These are phyloP conservation scores for Drosophila limbata DNA, from an alignment of 2,888 invertebrate genomes.

Conservation along the genomic window DNA sequence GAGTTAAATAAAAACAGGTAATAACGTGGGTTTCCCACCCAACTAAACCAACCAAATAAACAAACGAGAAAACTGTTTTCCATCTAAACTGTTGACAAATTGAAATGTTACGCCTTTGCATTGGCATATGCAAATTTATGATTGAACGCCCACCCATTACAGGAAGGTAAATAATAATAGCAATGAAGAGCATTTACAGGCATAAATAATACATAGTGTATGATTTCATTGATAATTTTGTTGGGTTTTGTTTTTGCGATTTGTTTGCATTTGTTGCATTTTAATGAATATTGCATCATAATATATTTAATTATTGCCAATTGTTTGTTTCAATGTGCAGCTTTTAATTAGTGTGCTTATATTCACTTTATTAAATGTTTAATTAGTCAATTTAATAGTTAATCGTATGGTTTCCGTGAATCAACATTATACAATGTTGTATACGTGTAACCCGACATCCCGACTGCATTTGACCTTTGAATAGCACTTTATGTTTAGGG, in stretches of 20 bases:
- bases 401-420: background rate
- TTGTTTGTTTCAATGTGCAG: background rate
- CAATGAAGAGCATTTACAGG: slow-evolving; percentile 7
- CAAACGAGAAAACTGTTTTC: slow-evolving; percentile 30
- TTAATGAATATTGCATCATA: slow-evolving; percentile 18
- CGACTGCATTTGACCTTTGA: slow-evolving; percentile 36
- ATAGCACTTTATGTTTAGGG: slow-evolving; percentile 5
- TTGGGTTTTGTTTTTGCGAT: slow-evolving; percentile 9
- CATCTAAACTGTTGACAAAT: slow-evolving; percentile 40
- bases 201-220: slow-evolving; percentile 17
- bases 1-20: slow-evolving; percentile 7
- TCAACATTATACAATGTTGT: background rate
- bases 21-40: slow-evolving; percentile 6
- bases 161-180: slow-evolving; percentile 8
- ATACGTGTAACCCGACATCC: background rate
- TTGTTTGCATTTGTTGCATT: slow-evolving; percentile 5
- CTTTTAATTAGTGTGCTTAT: slow-evolving; percentile 7
- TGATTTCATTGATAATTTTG: slow-evolving; percentile 7
- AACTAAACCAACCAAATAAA: slow-evolving; percentile 6
- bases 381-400: slow-evolving; percentile 13
- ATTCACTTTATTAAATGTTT: slow-evolving; percentile 24
- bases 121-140: slow-evolving; percentile 36
- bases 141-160: background rate
- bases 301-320: slow-evolving; percentile 14
- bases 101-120: slow-evolving; percentile 24